Percentiles rank a stretch among this genome's conserved stretches.
Evolutionary conservation across 2,888 invertebrate species (phyloP).

Genomic region (Platypus cylindrus): DNA sequence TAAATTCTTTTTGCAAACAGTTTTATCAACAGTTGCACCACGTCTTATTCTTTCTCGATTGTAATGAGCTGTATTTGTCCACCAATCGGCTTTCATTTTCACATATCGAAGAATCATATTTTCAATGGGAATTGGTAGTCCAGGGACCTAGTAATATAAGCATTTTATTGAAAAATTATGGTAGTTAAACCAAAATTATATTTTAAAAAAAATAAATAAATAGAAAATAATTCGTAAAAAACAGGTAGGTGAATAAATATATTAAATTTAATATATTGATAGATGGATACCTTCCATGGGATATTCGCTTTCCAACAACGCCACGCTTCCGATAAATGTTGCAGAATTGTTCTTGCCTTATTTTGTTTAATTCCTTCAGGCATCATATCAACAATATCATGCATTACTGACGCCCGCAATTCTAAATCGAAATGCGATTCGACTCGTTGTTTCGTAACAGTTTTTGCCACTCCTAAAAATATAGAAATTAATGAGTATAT

Average conservation of each 20-base stretch:
- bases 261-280: too few species aligned
- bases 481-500: too few species aligned
- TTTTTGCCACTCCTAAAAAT: conserved; percentile 77
- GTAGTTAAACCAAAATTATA: not conserved
- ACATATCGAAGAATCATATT: conserved; percentile 99
- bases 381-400: conserved; percentile 99
- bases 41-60: conserved; percentile 96
- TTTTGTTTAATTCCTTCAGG: conserved; percentile 99
- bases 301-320: conserved; percentile 99
- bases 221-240: not conserved
- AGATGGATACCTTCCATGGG: conserved; percentile 99
- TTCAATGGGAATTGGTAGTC: conserved; percentile 96
- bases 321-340: conserved; percentile 99
- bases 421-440: conserved; percentile 99
- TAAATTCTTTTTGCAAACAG: conserved; percentile 99
- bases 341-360: conserved; percentile 96
- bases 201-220: not conserved
- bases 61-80: conserved; percentile 99
- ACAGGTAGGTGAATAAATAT: too few species aligned
- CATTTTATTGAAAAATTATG: conserved; percentile 2
- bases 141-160: conserved; percentile 66
- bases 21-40: conserved; percentile 99
- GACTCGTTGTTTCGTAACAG: conserved; percentile 98
- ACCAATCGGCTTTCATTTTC: conserved; percentile 99
- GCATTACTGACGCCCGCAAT: conserved; percentile 89